Conservation (phyloP, 2,888 invertebrate species). For the Polyploca ridens region DNA sequence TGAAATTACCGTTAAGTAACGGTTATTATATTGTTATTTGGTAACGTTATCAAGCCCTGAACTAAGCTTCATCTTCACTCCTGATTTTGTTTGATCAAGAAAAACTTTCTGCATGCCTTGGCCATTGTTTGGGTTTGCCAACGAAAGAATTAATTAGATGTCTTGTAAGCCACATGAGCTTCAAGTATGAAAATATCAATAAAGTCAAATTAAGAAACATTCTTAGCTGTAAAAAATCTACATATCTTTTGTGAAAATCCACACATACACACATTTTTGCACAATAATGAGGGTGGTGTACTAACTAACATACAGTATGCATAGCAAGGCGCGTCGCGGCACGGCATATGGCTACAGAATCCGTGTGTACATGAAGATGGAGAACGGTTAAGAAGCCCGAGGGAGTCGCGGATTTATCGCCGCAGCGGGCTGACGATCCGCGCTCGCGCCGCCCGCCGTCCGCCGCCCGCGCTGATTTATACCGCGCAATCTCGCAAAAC, state of each 20-base stretch:
- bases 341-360: slow-evolving; percentile 24
- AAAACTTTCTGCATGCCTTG: too few relatives aligned
- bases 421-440: slow-evolving; percentile 64
- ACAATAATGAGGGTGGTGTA: slow-evolving; percentile 4
- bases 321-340: not conserved
- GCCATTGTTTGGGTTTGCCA: too few relatives aligned
- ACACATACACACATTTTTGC: not conserved
- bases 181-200: too few relatives aligned
- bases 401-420: slow-evolving; percentile 82
- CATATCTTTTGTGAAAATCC: not conserved
- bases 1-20: too few relatives aligned
- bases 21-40: too few relatives aligned
- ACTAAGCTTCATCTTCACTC: too few relatives aligned
- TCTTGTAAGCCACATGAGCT: too few relatives aligned
- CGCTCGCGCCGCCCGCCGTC: slow-evolving; percentile 57
- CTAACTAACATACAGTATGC: not conserved
- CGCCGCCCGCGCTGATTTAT: slow-evolving; percentile 79
- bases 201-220: too few relatives aligned
- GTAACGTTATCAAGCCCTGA: too few relatives aligned
- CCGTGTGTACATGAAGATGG: slow-evolving; percentile 67
- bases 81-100: not conserved
- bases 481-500: slow-evolving; percentile 84
- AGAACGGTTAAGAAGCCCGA: slow-evolving; percentile 76
- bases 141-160: too few relatives aligned
- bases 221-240: too few relatives aligned